Evolutionary conservation across 2,888 invertebrate species (phyloP).

Genomic region (Bombylius major): DNA sequence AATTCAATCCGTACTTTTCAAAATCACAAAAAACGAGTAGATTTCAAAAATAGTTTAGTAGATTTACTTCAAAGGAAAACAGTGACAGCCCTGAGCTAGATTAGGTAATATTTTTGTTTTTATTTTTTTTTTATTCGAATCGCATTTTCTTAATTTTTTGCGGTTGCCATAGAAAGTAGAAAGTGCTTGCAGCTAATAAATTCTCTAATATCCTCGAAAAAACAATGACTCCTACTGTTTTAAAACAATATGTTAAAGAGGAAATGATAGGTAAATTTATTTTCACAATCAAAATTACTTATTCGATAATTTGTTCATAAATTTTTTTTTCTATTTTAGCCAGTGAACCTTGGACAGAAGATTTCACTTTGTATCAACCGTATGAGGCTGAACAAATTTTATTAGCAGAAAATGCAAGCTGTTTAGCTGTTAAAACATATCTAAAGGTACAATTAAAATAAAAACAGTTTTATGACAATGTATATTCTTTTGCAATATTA

Average conservation of each 20-base stretch:
- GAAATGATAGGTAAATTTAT: neutral
- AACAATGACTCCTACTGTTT: neutral
- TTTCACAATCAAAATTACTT: neutral
- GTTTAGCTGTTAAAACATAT: constrained; percentile 84
- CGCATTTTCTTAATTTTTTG: no score
- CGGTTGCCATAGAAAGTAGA: no score
- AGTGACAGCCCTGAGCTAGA: no score
- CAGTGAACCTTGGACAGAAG: constrained; percentile 82
- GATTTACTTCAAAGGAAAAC: no score
- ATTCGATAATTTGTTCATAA: neutral
- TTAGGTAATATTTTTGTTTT: no score
- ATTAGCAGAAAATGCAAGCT: constrained; percentile 86
- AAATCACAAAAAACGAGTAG: no score
- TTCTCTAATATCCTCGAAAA: no score
- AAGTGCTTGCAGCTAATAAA: no score
- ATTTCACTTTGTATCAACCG: constrained; percentile 75
- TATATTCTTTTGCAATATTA: neutral
- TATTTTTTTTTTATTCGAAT: no score
- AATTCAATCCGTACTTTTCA: no score
- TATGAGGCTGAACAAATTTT: constrained; percentile 89
- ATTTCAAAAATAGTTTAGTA: no score
- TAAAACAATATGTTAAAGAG: neutral
- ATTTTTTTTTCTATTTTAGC: constrained; percentile 43
- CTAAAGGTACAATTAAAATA: constrained; percentile 44
- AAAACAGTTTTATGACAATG: neutral